Evolutionary conservation across 2,797 vertebrate genomes (phyloP), one percentile per base, ranked within the genome.

Genomic region (Pseudochromis fuscus): DNA sequence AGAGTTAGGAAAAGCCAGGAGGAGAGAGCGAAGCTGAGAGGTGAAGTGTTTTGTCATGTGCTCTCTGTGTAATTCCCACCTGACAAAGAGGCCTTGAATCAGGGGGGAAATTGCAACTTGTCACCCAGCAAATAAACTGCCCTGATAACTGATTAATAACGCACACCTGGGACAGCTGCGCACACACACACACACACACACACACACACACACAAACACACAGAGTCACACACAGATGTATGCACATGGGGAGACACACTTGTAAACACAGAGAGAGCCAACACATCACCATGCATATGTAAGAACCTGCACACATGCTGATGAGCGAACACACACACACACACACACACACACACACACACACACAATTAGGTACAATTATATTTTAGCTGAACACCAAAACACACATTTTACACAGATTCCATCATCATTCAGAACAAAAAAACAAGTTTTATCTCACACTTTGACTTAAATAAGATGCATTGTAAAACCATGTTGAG

Each of bases 31-130:
- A 84, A 82, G 88, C 79, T 75, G 85, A 91, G 94, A 92, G 94
- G 94, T 96, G 96, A 97, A 97, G 95, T 98, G 97, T 98, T 98
- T 97, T 98, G 96, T 98, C 97, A 98, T 95, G 94, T 95, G 95
- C 90, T 93, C 95, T 94, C 92, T 93, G 94, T 93, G 92, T 98
- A 98, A 99, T 98, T 98, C 96, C 96, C 96, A 98, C 96, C 97
- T 98, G 97, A 98, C 97, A 98, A 96, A 96, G 77, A 87, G 92
- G 95, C 94, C 94, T 94, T 94, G 95, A 98, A 96, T 98, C 95
- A 95, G 95, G 91, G 92, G 90, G 95, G 95, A 96, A 97, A 98
- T 98, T 98, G 96, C 97, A 96, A 98, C 96, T 97, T 99, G 97
- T 98, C 98, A 98, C 94, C 94, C 94, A 94, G 93, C 95, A 96